Base-by-base conservation (phyloP, 1,140 invertebrate genomes). In the Heterodera schachtii region DNA sequence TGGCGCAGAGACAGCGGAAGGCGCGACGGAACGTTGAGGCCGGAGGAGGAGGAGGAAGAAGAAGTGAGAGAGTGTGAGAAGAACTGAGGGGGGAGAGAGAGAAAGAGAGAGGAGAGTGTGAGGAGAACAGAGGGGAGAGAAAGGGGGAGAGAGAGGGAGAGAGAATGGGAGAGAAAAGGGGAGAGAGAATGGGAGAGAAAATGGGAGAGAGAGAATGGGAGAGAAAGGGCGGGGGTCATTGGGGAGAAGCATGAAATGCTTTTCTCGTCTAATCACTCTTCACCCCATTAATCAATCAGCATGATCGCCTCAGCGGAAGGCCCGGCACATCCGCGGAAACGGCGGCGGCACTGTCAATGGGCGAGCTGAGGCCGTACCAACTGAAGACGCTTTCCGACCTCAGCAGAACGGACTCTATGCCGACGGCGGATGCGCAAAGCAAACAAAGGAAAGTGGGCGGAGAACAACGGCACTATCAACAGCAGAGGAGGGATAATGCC, bases 341-440 rank as follows among this genome's bases (percentile, higher is more conserved):
- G n/a, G 31, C 67, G 67, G 19, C 41, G 6, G 67, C 69, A 19
- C 41, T 19, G 41, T 41, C 31, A 46, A 71, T 71, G 41, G n/a
- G 69, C 69, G 41, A 41, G 69, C 69, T 71, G 69, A 71, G 69
- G 69, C 69, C 31, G 11, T 71, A 71, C 69, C 69, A 71, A 41
- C 9, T 71, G 69, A 71, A 46, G 69, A 46, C 69, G 31, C 31
- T 71, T 21, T 41, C 69, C 69, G 69, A 71, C 21, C 31, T 71
- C 41, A 41, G 67, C 67, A 52, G 49, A 6, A 69, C 69, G 6
- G 44, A 41, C 21, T 71, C 69, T 1, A 4, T 71, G 69, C 41
- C 31, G 31, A 19, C 41, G n/a, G n/a, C 69, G 41, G 69, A 71
- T 6, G 44, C 31, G 69, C 69, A 6, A 71, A 43, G 69, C 69